These are phyloP conservation scores for Synergus umbraculus DNA, from an alignment of 2,888 invertebrate genomes.

Conservation along the genomic window DNA sequence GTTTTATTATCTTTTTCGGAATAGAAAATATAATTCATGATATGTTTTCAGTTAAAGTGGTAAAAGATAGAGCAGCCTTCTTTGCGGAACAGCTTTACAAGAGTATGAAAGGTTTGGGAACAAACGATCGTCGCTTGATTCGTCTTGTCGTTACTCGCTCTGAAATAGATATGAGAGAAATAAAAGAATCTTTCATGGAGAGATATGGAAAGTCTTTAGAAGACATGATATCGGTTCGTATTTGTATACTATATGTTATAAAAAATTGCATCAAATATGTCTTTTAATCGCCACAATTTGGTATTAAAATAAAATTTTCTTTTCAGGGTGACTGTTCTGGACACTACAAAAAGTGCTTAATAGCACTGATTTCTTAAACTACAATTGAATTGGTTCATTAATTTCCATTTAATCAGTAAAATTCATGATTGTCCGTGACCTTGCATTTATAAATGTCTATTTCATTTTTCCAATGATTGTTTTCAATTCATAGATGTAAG, in stretches of 20 bases:
- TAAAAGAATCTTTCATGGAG: constrained; percentile 87
- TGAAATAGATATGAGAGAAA: constrained; percentile 91
- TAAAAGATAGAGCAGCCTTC: constrained; percentile 88
- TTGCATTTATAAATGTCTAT: constrained; percentile 22
- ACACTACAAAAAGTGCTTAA: constrained; percentile 90
- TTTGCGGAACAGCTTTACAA: constrained; percentile 92
- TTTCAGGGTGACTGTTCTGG: constrained; percentile 90
- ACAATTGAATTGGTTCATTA: not conserved
- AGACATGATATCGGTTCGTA: constrained; percentile 87
- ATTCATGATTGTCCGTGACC: constrained; percentile 10
- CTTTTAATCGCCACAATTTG: constrained; percentile 32
- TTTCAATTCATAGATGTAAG: constrained; percentile 10
- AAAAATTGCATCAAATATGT: constrained; percentile 39
- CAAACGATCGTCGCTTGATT: constrained; percentile 91
- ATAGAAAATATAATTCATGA: not conserved
- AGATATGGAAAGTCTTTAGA: constrained; percentile 88
- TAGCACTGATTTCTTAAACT: constrained; percentile 81
- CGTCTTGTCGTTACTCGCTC: constrained; percentile 90
- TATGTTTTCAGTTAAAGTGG: constrained; percentile 83
- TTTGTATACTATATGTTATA: constrained; percentile 52
- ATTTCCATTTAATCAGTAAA: not conserved
- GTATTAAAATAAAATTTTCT: constrained; percentile 53
- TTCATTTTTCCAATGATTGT: constrained; percentile 6
- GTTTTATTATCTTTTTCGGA: not conserved
- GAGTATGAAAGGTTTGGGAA: constrained; percentile 94